Evolutionary conservation across 2,797 vertebrate species (phyloP).

Genomic region (Smutsia temminckii): DNA sequence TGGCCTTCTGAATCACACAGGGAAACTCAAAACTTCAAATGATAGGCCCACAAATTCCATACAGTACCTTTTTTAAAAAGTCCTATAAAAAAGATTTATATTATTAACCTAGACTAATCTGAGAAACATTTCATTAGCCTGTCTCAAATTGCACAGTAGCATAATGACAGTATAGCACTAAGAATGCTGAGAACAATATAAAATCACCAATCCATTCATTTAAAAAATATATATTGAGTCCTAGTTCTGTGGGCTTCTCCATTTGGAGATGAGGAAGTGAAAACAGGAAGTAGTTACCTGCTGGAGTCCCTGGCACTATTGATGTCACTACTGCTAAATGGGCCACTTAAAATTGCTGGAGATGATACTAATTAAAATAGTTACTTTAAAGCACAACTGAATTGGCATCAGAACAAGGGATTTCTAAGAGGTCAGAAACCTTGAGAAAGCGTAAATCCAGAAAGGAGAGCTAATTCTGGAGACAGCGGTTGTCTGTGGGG

Average conservation of each 20-base stretch:
- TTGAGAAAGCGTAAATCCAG: background rate
- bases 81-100: background rate
- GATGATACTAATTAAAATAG: background rate
- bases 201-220: background rate
- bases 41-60: background rate
- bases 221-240: background rate
- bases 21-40: background rate
- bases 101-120: background rate
- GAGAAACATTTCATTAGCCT: background rate
- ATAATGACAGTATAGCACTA: background rate
- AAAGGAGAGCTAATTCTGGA: background rate
- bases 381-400: background rate
- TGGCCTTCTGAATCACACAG: background rate
- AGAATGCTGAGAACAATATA: background rate
- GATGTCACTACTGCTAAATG: background rate
- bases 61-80: background rate
- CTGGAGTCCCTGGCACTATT: background rate
- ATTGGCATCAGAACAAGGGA: background rate
- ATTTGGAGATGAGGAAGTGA: background rate
- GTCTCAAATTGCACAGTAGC: background rate
- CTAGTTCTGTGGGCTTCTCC: background rate
- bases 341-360: background rate
- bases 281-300: background rate
- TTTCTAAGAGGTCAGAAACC: background rate
- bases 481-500: fast-evolving